A percentile compares a stretch with the other conserved stretches of the same genome.
Conservation (phyloP, 2,888 invertebrate genomes). For the Mythimna albipuncta region DNA sequence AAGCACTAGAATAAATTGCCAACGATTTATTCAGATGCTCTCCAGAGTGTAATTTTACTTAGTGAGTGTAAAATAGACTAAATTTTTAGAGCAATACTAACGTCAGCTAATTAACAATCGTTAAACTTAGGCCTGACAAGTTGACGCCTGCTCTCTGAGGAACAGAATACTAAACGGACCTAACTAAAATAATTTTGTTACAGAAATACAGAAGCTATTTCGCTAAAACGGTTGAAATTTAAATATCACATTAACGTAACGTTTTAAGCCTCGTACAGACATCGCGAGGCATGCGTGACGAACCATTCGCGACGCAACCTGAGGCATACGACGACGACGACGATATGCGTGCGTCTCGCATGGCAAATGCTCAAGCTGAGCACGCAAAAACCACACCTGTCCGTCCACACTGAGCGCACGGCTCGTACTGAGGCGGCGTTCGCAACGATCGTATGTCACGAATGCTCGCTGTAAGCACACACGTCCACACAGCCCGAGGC, state of each 20-base stretch:
- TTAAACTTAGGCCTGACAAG: constrained; percentile 56
- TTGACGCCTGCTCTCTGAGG: constrained; percentile 53
- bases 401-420: too few species aligned
- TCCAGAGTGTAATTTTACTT: constrained; percentile 17
- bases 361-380: too few species aligned
- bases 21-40: constrained; percentile 14
- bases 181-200: constrained; percentile 33
- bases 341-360: too few species aligned
- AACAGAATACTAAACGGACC: constrained; percentile 28
- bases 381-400: too few species aligned
- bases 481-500: too few species aligned
- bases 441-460: too few species aligned
- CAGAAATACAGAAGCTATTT: constrained; percentile 12
- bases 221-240: constrained; percentile 9
- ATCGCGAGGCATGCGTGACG: too few species aligned
- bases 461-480: too few species aligned
- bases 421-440: too few species aligned
- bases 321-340: too few species aligned
- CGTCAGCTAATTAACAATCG: constrained; percentile 48
- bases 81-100: constrained; percentile 41
- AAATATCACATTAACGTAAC: constrained; percentile 26
- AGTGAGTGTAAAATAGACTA: constrained; percentile 13
- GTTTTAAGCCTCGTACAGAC: not conserved
- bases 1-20: not conserved
- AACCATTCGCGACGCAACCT: too few species aligned